Conservation (phyloP, 2,888 invertebrate species). For the Tetragnatha montana region DNA sequence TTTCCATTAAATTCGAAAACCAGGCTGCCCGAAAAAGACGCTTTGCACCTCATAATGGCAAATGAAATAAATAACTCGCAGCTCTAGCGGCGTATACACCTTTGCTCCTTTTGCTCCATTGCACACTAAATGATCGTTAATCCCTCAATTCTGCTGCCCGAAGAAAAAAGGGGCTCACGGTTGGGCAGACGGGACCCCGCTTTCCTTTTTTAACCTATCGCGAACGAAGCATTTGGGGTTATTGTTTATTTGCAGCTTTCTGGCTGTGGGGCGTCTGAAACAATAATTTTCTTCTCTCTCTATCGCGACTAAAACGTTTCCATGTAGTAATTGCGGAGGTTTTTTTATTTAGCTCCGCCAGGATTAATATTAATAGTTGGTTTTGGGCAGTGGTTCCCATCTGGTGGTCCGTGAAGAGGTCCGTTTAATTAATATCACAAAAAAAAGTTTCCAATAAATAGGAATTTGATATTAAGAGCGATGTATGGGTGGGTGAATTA, state of each 20-base stretch:
- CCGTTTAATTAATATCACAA: too few species aligned
- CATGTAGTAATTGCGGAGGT: neutral
- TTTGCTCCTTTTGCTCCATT: slow-evolving; percentile 26
- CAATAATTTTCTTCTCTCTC: neutral
- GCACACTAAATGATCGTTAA: slow-evolving; percentile 51
- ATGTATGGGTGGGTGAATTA: too few species aligned
- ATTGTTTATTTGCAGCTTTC: neutral
- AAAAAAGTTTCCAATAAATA: too few species aligned
- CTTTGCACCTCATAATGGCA: slow-evolving; percentile 22
- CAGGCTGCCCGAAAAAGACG: neutral
- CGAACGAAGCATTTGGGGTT: neutral
- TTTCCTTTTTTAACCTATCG: neutral
- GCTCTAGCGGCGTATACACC: neutral
- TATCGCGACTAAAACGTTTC: neutral
- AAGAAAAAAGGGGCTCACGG: slow-evolving; percentile 16
- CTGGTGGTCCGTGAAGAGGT: too few species aligned
- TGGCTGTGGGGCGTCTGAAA: neutral
- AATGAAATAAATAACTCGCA: slow-evolving; percentile 25
- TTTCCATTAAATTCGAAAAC: neutral
- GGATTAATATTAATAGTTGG: too few species aligned
- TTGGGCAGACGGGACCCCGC: neutral
- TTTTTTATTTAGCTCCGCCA: neutral
- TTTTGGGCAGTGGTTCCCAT: too few species aligned
- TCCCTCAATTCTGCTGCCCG: neutral
- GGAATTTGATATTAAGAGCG: too few species aligned